Base-by-base conservation (phyloP, 64 coral and sea anemone genomes). In the Montipora capricornis region DNA sequence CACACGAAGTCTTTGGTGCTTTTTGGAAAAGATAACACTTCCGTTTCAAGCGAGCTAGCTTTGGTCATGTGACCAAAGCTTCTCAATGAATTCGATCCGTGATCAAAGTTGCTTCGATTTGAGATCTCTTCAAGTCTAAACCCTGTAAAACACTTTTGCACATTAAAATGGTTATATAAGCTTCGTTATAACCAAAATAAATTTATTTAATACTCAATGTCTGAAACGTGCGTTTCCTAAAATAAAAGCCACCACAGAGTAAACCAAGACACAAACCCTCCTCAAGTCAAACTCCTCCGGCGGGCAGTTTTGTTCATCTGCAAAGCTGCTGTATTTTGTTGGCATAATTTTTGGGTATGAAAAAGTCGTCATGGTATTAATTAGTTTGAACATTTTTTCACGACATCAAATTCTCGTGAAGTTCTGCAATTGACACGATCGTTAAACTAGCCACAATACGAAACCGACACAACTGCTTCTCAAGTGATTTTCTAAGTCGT, bases 11-110 rank as follows among this genome's bases (percentile, higher is more conserved):
- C 14, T 22, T 71, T 49, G 82, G 44, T 22, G 82, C 44, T 68
- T 71, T 66, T 71, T 24, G 71, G 3, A 20, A 86, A 86, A 86
- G 45, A 47, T 59, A 68, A 50, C 82, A 52, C 66, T 86, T 47
- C 17, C 49, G 82, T 86, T 71, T 86, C 47, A 52, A 86, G 57
- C 37, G n/a, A 49, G 0, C 49, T 4, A 49, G 6, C 44, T 70
- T 47, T 49, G 50, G 44, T 86, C 57, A 14, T 15, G 64, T 64
- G 44, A 82, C 80, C 26, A 8, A 80, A 62, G 11, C 59, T 47
- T 19, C 68, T 6, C 17, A 71, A 6, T n/a, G n/a, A 24, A 11
- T 70, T 71, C 47, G 15, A 78, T 24, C 45, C 37, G 67, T 13
- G 49, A 64, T 64, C 0, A 12, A 64, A 14, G 5, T 64, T 64